Evolutionary conservation across 2,113 vertebrate species (phyloP).

Genomic region (Alligator mississippiensis): DNA sequence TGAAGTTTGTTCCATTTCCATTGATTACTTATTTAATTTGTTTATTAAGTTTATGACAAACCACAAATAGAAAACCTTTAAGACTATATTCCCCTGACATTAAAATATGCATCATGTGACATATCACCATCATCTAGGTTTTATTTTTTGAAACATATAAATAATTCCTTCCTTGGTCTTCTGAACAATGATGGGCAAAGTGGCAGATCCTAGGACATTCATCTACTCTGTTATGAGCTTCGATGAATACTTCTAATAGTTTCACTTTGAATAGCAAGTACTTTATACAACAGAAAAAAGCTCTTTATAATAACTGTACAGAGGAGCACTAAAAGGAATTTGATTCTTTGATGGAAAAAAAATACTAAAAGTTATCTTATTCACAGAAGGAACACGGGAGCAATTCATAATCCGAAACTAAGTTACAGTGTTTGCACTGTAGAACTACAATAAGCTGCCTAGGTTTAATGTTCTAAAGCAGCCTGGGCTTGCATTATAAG

Average conservation of each 20-base stretch:
- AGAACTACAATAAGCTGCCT: constrained; percentile 45
- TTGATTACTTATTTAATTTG: constrained; percentile 9
- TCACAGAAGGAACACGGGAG: constrained; percentile 25
- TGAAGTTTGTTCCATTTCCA: constrained; percentile 2
- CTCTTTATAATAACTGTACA: not conserved
- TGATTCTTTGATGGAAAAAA: not conserved
- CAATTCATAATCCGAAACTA: constrained; percentile 21
- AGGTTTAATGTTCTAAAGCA: constrained; percentile 45
- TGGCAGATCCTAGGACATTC: not conserved
- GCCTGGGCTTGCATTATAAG: not conserved
- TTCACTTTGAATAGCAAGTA: not conserved
- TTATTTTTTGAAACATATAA: constrained; percentile 37
- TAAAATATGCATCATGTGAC: constrained; percentile 43
- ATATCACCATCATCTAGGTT: not conserved
- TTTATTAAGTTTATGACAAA: constrained; percentile 25
- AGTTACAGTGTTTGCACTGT: not conserved
- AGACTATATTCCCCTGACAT: constrained; percentile 18
- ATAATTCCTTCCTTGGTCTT: constrained; percentile 34
- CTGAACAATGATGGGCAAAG: constrained; percentile 19
- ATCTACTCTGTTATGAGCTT: not conserved
- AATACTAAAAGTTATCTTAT: not conserved
- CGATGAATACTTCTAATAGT: not conserved
- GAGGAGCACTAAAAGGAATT: not conserved
- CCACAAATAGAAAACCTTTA: constrained; percentile 7
- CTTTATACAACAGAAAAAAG: not conserved